A percentile compares a stretch with the other conserved stretches of the same genome.
Evolutionary conservation across 1,140 invertebrate species (phyloP).

Genomic region (Holcopasites calliopsidis): DNA sequence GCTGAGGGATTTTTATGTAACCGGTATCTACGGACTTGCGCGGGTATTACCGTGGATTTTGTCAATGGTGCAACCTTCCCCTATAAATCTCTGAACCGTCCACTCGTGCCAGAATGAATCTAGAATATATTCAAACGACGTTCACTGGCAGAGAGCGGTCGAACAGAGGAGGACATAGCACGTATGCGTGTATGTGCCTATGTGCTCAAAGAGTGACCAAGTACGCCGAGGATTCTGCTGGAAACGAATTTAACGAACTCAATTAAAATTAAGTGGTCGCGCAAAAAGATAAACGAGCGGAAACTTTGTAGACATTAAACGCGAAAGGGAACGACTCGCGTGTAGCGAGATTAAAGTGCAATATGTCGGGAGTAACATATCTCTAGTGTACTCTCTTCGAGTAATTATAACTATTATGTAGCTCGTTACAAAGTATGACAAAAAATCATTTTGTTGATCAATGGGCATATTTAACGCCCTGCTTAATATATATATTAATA

Average conservation of each 20-base stretch:
- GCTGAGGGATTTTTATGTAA: slow-evolving; percentile 32
- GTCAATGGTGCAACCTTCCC: slow-evolving; percentile 46
- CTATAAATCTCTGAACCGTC: slow-evolving; percentile 54
- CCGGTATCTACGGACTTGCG: slow-evolving; percentile 10
- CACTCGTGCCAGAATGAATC: slow-evolving; percentile 34
- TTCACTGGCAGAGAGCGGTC: slow-evolving; percentile 17
- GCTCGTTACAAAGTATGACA: background rate
- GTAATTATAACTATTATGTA: background rate
- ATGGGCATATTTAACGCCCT: too few species aligned
- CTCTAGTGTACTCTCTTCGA: background rate
- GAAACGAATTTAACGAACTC: slow-evolving; percentile 58
- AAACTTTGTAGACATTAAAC: slow-evolving; percentile 3
- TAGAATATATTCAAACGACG: slow-evolving; percentile 53
- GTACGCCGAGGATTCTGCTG: slow-evolving; percentile 36
- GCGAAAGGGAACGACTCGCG: background rate
- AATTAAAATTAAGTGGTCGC: slow-evolving; percentile 53
- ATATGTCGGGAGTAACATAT: background rate
- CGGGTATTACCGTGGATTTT: slow-evolving; percentile 53
- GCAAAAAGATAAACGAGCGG: slow-evolving; percentile 29
- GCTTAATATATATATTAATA: too few species aligned
- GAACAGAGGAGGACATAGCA: background rate
- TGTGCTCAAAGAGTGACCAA: background rate
- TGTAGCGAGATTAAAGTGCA: background rate
- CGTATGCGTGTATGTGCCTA: background rate
- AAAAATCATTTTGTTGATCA: too few species aligned